phyloP scores from a whole-genome alignment of 2,888 invertebrate species.

The Heliconius ismenius region DNA sequence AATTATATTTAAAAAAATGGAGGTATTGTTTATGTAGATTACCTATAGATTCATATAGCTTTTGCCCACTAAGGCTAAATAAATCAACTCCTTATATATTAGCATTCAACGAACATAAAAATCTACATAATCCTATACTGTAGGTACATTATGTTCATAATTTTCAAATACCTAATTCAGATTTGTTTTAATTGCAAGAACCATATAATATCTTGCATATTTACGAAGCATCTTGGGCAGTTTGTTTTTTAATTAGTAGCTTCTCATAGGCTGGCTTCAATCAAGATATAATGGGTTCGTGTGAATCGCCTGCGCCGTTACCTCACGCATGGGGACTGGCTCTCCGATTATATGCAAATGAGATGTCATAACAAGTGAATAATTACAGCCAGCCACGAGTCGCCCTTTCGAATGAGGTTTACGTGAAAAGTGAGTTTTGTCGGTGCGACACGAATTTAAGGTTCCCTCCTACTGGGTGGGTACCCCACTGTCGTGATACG shows the following conservation, averaged over 20 bases:
- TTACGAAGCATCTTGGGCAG: conserved; percentile 71
- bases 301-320: conserved; percentile 79
- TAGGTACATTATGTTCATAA: neutral
- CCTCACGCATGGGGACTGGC: conserved; percentile 76
- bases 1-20: no score
- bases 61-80: neutral
- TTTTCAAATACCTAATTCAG: neutral
- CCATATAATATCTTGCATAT: conserved; percentile 68
- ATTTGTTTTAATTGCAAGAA: conserved; percentile 33
- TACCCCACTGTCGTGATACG: conserved; percentile 28
- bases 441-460: conserved; percentile 62
- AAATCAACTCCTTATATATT: neutral
- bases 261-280: conserved; percentile 77
- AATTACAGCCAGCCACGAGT: conserved; percentile 78
- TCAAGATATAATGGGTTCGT: conserved; percentile 77
- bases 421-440: conserved; percentile 76
- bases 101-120: neutral
- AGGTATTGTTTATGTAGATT: no score
- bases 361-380: conserved; percentile 82
- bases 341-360: conserved; percentile 81
- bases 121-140: neutral
- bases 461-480: conserved; percentile 48
- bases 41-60: no score
- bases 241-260: conserved; percentile 81
- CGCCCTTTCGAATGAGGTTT: conserved; percentile 78